Conservation (phyloP, 2,113 vertebrate genomes). For the Pterocles burchelli region DNA sequence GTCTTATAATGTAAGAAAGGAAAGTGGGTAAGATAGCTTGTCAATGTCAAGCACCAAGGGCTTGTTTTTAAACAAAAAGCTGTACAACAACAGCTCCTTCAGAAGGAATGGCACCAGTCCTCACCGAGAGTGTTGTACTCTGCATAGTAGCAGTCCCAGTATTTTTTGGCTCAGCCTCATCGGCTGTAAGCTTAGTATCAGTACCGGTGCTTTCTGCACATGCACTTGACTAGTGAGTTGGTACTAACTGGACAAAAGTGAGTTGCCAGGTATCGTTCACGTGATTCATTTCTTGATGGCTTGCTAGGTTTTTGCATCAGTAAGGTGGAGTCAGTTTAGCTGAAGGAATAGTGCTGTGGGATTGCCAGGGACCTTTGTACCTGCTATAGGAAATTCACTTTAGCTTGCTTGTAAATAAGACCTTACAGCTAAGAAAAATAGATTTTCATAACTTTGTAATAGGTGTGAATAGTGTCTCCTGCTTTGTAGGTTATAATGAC, state of each 20-base stretch:
- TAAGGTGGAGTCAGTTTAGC: background rate
- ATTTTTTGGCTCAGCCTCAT: background rate
- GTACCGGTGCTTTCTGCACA: background rate
- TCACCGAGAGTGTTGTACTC: background rate
- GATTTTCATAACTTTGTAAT: background rate
- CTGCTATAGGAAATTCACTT: background rate
- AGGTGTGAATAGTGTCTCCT: background rate
- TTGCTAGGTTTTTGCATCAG: background rate
- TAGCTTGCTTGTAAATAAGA: background rate
- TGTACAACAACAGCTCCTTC: background rate
- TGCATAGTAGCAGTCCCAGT: rapidly evolving
- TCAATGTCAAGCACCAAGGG: background rate
- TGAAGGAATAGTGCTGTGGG: background rate
- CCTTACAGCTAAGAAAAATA: background rate
- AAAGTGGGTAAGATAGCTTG: background rate
- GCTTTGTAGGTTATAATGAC: background rate
- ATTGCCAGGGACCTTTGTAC: background rate
- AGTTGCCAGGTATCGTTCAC: background rate
- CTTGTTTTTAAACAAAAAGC: background rate
- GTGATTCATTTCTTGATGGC: background rate
- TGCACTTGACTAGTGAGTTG: background rate
- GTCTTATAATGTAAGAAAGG: background rate
- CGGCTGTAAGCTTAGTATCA: too few species aligned
- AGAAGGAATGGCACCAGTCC: background rate
- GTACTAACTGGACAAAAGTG: background rate